Evolutionary conservation across 2,797 vertebrate genomes (phyloP).

Genomic region (Dendrocincla fuliginosa): DNA sequence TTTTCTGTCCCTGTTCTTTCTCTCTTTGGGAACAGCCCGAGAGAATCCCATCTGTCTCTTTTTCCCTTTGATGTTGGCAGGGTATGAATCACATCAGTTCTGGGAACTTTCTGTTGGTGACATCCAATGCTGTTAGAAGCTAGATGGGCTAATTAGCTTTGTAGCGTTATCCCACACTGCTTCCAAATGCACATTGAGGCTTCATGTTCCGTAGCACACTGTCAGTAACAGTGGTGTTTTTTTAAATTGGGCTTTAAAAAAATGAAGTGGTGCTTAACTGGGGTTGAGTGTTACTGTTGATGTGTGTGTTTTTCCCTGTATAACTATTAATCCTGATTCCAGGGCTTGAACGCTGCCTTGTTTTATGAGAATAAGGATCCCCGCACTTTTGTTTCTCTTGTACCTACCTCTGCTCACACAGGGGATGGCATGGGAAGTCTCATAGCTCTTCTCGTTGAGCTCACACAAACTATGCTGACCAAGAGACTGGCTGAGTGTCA

Average conservation of each 20-base stretch:
- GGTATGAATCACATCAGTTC: background rate
- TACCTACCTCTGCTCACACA: constrained; percentile 96
- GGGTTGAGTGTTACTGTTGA: background rate
- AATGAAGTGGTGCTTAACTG: background rate
- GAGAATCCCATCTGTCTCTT: background rate
- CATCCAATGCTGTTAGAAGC: background rate
- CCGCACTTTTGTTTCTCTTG: constrained; percentile 93
- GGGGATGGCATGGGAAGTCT: constrained; percentile 98
- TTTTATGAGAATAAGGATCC: constrained; percentile 97
- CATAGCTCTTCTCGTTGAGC: constrained; percentile 92
- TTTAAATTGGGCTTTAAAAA: background rate
- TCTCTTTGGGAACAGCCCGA: background rate
- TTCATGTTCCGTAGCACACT: background rate
- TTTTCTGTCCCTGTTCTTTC: background rate
- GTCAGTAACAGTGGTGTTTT: background rate
- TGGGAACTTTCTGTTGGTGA: background rate
- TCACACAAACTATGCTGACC: constrained; percentile 95
- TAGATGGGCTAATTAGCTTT: background rate
- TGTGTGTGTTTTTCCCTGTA: background rate
- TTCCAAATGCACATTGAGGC: background rate
- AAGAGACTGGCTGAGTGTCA: constrained; percentile 92
- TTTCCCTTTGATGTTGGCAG: background rate
- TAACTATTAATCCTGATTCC: constrained; percentile 53
- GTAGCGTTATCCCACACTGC: background rate
- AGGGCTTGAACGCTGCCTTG: constrained; percentile 95